Evolutionary conservation across 2,797 vertebrate species (phyloP).

Genomic region (Alfaro cultratus): DNA sequence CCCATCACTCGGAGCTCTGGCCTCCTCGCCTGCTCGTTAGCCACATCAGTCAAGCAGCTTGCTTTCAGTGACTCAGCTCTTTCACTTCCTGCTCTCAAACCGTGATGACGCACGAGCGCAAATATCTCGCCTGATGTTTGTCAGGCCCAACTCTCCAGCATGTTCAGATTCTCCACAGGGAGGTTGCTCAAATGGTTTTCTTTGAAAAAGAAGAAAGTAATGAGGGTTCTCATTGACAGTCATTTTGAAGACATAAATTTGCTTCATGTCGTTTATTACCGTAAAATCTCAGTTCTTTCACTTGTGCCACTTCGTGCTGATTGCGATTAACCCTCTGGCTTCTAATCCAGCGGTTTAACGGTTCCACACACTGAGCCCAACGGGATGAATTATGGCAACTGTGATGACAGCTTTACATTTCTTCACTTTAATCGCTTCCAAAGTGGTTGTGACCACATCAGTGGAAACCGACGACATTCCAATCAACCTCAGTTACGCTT

Average conservation of each 20-base stretch:
- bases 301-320: background rate
- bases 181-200: constrained; percentile 5
- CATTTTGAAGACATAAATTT: background rate
- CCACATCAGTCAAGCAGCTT: constrained; percentile 26
- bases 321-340: constrained; percentile 14
- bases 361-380: background rate
- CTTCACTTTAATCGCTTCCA: constrained; percentile 1
- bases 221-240: constrained; percentile 4
- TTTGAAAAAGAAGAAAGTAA: constrained; percentile 2
- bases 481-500: constrained; percentile 12
- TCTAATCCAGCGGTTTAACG: constrained; percentile 5
- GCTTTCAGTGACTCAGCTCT: constrained; percentile 43
- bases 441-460: constrained; percentile 15
- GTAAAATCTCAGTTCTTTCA: constrained; percentile 2
- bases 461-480: constrained; percentile 1
- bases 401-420: constrained; percentile 4
- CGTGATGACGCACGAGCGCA: constrained; percentile 28
- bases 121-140: constrained; percentile 22
- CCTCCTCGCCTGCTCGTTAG: constrained; percentile 18
- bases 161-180: constrained; percentile 5
- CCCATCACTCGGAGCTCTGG: constrained; percentile 13
- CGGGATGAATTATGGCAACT: constrained; percentile 7
- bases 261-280: background rate
- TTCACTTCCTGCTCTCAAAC: constrained; percentile 31
- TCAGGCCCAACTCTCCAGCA: constrained; percentile 12